phyloP scores from a whole-genome alignment of 1,140 invertebrate genomes.

The Hycleus cichorii region DNA sequence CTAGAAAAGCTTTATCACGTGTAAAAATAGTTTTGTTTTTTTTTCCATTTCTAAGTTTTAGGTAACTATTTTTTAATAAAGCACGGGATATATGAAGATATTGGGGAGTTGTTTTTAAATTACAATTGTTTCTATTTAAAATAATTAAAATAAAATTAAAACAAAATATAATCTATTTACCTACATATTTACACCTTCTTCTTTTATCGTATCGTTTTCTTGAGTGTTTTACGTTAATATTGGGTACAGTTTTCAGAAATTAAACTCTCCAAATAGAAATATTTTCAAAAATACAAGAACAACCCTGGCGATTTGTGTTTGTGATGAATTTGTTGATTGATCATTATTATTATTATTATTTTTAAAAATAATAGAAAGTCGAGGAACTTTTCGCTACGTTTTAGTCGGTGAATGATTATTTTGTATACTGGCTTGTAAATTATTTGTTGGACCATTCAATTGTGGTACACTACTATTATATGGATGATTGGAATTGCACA shows the following conservation, averaged over 20 bases:
- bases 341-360: background rate
- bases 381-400: conserved; percentile 29
- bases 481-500: conserved; percentile 82
- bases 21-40: conserved; percentile 10
- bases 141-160: background rate
- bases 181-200: conserved; percentile 10
- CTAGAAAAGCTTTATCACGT: background rate
- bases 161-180: conserved; percentile 12
- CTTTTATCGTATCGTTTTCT: background rate
- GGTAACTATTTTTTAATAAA: conserved; percentile 6
- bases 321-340: background rate
- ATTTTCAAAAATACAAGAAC: background rate
- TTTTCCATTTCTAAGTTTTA: background rate
- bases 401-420: conserved; percentile 21
- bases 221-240: background rate
- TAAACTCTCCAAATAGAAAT: conserved; percentile 12
- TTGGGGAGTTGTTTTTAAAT: no score
- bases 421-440: conserved; percentile 11
- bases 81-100: conserved; percentile 2
- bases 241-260: background rate
- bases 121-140: conserved; percentile 5
- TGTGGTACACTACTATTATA: conserved; percentile 48
- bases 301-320: background rate
- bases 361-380: background rate
- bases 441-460: conserved; percentile 26